A percentile compares a stretch with the other conserved stretches of the same genome.
phyloP scores from a whole-genome alignment of 1,140 invertebrate genomes.

The Phymastichus coffea region DNA sequence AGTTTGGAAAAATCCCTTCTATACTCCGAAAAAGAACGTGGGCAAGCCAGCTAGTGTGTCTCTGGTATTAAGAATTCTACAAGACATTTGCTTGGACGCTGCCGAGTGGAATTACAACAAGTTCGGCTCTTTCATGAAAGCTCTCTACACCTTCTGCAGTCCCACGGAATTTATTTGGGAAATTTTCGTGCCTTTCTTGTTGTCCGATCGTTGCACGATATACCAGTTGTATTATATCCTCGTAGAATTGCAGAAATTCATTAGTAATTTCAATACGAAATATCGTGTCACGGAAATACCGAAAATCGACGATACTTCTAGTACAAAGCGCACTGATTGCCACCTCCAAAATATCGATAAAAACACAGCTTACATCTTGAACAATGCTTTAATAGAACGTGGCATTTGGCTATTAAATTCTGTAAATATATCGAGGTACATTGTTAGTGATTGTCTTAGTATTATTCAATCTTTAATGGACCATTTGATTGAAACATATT shows the following conservation, averaged over 20 bases:
- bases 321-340: no score
- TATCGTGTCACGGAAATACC: neutral
- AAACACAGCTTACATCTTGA: neutral
- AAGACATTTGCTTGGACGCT: slow-evolving; percentile 31
- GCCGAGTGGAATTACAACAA: slow-evolving; percentile 32
- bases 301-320: no score
- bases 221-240: slow-evolving; percentile 29
- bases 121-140: slow-evolving; percentile 31
- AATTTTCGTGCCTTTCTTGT: slow-evolving; percentile 40
- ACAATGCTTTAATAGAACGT: no score
- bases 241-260: slow-evolving; percentile 22
- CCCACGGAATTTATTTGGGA: slow-evolving; percentile 39
- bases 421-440: slow-evolving; percentile 17
- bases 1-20: no score
- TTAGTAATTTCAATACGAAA: slow-evolving; percentile 6
- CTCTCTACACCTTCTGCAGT: slow-evolving; percentile 25
- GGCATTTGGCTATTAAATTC: no score
- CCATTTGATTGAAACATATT: slow-evolving; percentile 14
- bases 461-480: slow-evolving; percentile 28
- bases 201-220: slow-evolving; percentile 15
- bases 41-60: neutral
- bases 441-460: slow-evolving; percentile 20
- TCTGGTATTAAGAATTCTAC: slow-evolving; percentile 24
- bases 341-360: no score
- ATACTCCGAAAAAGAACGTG: no score